Conservation (phyloP, 2,888 invertebrate genomes). For the Caenorhabditis becei region DNA sequence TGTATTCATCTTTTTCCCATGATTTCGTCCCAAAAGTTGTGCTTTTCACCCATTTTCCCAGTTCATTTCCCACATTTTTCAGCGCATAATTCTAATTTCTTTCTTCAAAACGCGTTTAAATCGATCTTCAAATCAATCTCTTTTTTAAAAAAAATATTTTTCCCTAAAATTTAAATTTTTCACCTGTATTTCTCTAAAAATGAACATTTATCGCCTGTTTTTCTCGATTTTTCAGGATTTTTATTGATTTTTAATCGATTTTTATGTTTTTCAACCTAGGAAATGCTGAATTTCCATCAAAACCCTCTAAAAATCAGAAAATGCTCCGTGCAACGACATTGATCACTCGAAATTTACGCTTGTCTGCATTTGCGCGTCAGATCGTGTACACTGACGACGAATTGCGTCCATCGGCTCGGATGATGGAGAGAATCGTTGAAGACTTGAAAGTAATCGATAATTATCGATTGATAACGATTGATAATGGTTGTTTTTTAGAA, state of each 20-base stretch:
- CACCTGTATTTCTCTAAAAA: neutral
- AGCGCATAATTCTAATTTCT: constrained; percentile 18
- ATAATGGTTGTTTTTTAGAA: constrained; percentile 53
- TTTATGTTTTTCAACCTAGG: neutral
- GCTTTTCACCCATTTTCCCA: constrained; percentile 20
- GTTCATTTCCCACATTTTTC: constrained; percentile 9
- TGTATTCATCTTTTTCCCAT: constrained; percentile 6
- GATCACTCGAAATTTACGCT: neutral
- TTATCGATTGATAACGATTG: neutral
- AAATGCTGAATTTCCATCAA: constrained; percentile 15
- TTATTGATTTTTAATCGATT: neutral
- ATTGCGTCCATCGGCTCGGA: neutral
- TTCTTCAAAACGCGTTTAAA: constrained; percentile 25
- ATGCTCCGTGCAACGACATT: constrained; percentile 8
- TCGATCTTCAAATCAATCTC: constrained; percentile 5
- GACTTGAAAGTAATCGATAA: constrained; percentile 34
- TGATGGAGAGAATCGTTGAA: constrained; percentile 40
- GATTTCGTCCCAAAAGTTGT: constrained; percentile 5
- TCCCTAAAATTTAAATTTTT: neutral
- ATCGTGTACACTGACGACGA: constrained; percentile 22
- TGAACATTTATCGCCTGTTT: neutral
- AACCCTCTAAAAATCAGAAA: neutral
- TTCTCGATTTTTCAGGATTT: neutral
- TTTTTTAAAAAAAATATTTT: neutral
- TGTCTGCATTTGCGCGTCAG: constrained; percentile 24